These are phyloP conservation scores for Sogatella furcifera DNA, from an alignment of 1,140 invertebrate species.

Conservation along the genomic window DNA sequence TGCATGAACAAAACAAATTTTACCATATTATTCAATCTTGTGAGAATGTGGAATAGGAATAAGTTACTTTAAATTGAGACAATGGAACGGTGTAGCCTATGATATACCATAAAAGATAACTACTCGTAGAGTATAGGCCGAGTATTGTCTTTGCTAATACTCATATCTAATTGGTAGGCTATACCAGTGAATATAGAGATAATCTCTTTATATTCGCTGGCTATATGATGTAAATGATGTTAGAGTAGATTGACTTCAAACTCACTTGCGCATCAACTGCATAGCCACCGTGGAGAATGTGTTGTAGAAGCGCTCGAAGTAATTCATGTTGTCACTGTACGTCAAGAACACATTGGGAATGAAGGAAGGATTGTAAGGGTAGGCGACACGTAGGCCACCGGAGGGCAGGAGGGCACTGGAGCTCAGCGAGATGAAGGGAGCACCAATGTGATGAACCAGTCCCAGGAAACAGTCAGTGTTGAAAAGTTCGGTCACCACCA, in stretches of 20 bases:
- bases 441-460: conserved; percentile 33
- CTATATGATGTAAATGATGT: too few species aligned
- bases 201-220: too few species aligned
- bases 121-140: too few species aligned
- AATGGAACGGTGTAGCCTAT: too few species aligned
- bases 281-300: background rate
- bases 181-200: too few species aligned
- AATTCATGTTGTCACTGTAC: conserved; percentile 16
- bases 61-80: too few species aligned
- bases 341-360: conserved; percentile 14
- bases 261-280: background rate
- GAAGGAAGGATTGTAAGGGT: conserved; percentile 10
- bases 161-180: too few species aligned
- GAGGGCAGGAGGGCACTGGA: conserved; percentile 46
- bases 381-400: conserved; percentile 34
- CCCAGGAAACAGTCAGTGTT: conserved; percentile 24
- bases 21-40: too few species aligned
- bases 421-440: conserved; percentile 44
- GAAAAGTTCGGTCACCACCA: conserved; percentile 28
- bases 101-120: too few species aligned
- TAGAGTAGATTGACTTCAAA: background rate
- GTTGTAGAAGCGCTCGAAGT: conserved; percentile 14
- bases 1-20: too few species aligned
- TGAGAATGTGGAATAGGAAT: too few species aligned
- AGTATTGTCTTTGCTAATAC: too few species aligned